Percentiles rank a stretch among this genome's conserved stretches.
Evolutionary conservation across 1,140 invertebrate species (phyloP).

Genomic region (Thaumatotibia leucotreta): DNA sequence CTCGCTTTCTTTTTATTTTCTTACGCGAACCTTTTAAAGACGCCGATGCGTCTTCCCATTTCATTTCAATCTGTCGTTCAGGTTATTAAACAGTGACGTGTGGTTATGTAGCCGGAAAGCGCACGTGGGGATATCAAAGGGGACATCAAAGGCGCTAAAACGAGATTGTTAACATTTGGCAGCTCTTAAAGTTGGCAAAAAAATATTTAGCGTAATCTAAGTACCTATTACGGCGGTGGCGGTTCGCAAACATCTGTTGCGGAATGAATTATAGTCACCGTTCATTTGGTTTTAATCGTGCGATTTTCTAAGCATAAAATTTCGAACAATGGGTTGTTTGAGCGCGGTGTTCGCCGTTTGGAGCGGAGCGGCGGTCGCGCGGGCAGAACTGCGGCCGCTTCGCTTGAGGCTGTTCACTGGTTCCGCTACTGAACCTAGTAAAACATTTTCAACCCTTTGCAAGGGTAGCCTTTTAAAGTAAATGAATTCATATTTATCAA

Average conservation of each 20-base stretch:
- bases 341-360: not conserved
- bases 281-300: conserved; percentile 11
- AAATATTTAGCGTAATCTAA: not conserved
- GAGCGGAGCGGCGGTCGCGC: not conserved
- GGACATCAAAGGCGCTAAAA: conserved; percentile 9
- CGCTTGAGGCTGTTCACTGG: not conserved
- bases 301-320: conserved; percentile 18
- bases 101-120: not conserved
- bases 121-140: conserved; percentile 11
- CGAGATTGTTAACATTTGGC: conserved; percentile 4
- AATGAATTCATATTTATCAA: too few species aligned
- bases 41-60: conserved; percentile 39
- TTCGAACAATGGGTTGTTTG: conserved; percentile 13
- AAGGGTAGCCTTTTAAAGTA: too few species aligned
- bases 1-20: conserved; percentile 51
- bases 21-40: conserved; percentile 52
- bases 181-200: not conserved
- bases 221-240: not conserved
- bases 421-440: not conserved
- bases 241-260: conserved; percentile 4
- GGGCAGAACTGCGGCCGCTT: not conserved
- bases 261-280: conserved; percentile 11
- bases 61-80: conserved; percentile 52
- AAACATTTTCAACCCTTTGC: not conserved
- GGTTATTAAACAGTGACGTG: conserved; percentile 18